Conservation (phyloP, 2,113 vertebrate species). For the Protobothrops mucrosquamatus region DNA sequence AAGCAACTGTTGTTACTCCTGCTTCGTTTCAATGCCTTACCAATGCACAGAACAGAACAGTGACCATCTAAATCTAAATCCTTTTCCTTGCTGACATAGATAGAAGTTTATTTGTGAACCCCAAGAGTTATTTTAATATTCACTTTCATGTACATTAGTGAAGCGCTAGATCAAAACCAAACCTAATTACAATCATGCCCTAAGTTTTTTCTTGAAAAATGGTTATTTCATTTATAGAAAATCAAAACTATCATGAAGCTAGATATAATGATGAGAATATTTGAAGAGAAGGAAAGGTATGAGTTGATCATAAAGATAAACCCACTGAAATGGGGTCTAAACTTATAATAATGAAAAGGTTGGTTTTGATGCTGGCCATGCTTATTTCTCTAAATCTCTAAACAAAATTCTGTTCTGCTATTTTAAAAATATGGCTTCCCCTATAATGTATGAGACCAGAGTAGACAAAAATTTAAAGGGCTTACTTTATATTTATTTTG, state of each 20-base stretch:
- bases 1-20: no score
- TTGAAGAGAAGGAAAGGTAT: neutral
- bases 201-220: no score
- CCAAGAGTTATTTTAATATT: neutral
- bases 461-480: conserved; percentile 16
- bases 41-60: no score
- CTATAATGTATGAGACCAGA: rapidly evolving
- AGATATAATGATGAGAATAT: neutral
- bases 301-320: rapidly evolving
- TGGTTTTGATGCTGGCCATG: neutral
- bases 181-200: no score
- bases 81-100: neutral
- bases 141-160: neutral
- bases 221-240: no score
- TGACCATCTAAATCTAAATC: neutral
- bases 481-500: neutral
- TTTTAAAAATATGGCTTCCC: neutral
- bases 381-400: neutral
- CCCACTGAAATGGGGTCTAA: neutral
- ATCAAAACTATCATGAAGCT: rapidly evolving
- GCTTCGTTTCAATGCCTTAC: no score
- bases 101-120: neutral
- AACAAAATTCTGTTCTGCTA: neutral
- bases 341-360: neutral
- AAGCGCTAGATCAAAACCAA: neutral